These are phyloP conservation scores for Cnemophilus loriae DNA, from an alignment of 2,113 vertebrate genomes.

Conservation along the genomic window DNA sequence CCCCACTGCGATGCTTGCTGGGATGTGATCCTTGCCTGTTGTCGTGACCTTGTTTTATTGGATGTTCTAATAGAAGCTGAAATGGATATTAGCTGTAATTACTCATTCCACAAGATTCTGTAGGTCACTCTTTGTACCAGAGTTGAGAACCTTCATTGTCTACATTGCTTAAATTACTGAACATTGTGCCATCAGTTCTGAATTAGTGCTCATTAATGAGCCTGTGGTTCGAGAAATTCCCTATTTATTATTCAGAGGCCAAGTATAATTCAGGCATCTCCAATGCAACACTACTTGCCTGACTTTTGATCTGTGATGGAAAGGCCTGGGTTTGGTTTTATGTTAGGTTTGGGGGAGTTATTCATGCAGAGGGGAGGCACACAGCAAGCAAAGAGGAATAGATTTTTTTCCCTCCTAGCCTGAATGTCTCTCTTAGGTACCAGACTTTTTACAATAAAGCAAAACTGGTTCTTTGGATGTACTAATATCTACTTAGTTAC, in stretches of 20 bases:
- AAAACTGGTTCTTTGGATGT: neutral
- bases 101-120: slow-evolving; percentile 68
- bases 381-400: neutral
- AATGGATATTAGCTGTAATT: slow-evolving; percentile 78
- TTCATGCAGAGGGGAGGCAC: neutral
- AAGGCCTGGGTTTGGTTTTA: slow-evolving; percentile 1
- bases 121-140: slow-evolving; percentile 69
- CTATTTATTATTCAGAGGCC: slow-evolving; percentile 73
- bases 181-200: slow-evolving; percentile 71
- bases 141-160: slow-evolving; percentile 75
- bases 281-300: slow-evolving; percentile 29
- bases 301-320: slow-evolving; percentile 68
- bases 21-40: slow-evolving; percentile 64
- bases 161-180: slow-evolving; percentile 72
- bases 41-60: slow-evolving; percentile 74
- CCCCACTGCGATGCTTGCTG: neutral
- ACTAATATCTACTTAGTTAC: neutral
- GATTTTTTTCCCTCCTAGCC: neutral
- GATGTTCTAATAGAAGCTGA: slow-evolving; percentile 66
- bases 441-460: neutral
- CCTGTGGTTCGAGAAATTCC: slow-evolving; percentile 69
- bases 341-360: neutral
- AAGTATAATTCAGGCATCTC: slow-evolving; percentile 66
- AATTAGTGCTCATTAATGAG: slow-evolving; percentile 77
- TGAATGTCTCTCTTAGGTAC: neutral